These are phyloP conservation scores for Nymphalis io DNA, from an alignment of 1,140 invertebrate genomes.

Conservation along the genomic window DNA sequence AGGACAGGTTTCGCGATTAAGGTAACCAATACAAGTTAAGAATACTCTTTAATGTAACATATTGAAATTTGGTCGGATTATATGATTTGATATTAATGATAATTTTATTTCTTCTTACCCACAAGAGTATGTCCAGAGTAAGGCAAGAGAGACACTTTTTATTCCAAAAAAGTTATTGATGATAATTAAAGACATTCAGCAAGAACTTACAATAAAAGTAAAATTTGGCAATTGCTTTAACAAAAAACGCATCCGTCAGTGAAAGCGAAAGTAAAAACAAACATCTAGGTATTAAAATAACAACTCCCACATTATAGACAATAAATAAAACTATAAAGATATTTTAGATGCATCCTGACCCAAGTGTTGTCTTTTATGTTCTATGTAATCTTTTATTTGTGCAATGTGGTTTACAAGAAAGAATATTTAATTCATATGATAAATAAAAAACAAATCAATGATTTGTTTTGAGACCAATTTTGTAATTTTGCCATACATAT, in stretches of 20 bases:
- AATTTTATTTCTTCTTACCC: too few species aligned
- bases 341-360: too few species aligned
- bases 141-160: too few species aligned
- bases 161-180: background rate
- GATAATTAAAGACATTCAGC: background rate
- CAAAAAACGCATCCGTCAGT: slow-evolving; percentile 13
- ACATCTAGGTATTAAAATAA: background rate
- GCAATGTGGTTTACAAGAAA: too few species aligned
- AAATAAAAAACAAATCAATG: too few species aligned
- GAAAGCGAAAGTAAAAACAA: slow-evolving; percentile 23
- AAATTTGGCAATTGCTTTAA: slow-evolving; percentile 20
- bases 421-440: too few species aligned
- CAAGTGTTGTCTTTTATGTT: too few species aligned
- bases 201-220: slow-evolving; percentile 13
- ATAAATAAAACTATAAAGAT: slow-evolving; percentile 2
- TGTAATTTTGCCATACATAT: background rate
- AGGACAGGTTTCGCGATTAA: slow-evolving; percentile 14
- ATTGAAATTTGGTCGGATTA: background rate
- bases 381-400: too few species aligned
- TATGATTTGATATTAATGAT: background rate
- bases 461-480: background rate
- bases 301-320: background rate
- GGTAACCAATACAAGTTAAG: background rate
- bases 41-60: background rate
- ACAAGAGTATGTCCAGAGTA: too few species aligned